phyloP scores from a whole-genome alignment of 2,888 invertebrate species.

The Drepanosiphum platanoidis region DNA sequence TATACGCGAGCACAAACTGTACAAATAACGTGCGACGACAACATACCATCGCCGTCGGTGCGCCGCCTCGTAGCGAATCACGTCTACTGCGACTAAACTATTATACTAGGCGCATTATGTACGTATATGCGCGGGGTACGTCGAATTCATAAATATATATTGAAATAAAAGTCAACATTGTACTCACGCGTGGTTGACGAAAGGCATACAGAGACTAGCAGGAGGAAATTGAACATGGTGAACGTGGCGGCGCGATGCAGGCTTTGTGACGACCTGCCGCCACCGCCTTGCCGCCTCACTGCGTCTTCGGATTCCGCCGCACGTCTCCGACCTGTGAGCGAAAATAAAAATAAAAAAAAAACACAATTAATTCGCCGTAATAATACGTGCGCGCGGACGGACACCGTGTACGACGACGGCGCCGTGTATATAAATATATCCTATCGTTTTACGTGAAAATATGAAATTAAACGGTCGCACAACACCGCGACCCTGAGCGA shows the following conservation, averaged over 20 bases:
- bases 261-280: slow-evolving; percentile 60
- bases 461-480: background rate
- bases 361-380: background rate
- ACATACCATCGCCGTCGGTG: background rate
- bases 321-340: slow-evolving; percentile 50
- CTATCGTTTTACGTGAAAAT: background rate
- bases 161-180: no score
- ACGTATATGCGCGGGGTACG: no score
- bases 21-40: no score
- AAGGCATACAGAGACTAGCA: slow-evolving; percentile 60
- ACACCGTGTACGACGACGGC: no score
- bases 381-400: background rate
- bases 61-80: background rate
- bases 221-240: slow-evolving; percentile 60
- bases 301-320: slow-evolving; percentile 49
- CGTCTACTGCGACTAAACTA: background rate
- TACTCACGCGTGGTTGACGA: slow-evolving; percentile 61
- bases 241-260: slow-evolving; percentile 61
- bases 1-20: no score
- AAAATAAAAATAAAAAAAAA: background rate
- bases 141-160: no score
- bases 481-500: no score
- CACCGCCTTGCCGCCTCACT: slow-evolving; percentile 60
- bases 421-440: background rate
- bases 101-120: background rate